A percentile compares a stretch with the other conserved stretches of the same genome.
phyloP scores from a whole-genome alignment of 2,888 invertebrate genomes.

The Empis stercorea region DNA sequence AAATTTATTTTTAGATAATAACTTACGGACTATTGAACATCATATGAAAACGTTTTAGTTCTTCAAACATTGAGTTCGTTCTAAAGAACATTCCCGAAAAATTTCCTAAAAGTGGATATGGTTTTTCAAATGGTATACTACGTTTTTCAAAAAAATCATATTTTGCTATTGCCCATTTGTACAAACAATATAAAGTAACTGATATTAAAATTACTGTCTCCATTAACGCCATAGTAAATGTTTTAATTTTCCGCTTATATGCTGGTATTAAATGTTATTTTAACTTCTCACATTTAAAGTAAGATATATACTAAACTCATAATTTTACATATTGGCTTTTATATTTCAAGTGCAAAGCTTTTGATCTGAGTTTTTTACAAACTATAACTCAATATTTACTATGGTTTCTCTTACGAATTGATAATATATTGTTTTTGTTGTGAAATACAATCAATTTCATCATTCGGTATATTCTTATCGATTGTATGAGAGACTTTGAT shows the following conservation, averaged over 20 bases:
- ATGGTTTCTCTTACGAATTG: too few relatives aligned
- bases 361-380: too few relatives aligned
- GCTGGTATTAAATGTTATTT: neutral
- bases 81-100: conserved; percentile 2
- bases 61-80: conserved; percentile 1
- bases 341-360: neutral
- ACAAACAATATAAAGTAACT: conserved; percentile 10
- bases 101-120: conserved; percentile 23
- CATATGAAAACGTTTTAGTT: too few relatives aligned
- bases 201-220: neutral
- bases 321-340: neutral
- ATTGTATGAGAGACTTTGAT: too few relatives aligned
- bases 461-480: too few relatives aligned
- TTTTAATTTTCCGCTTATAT: too few relatives aligned
- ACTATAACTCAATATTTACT: too few relatives aligned
- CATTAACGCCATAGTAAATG: conserved; percentile 1
- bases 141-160: conserved; percentile 20
- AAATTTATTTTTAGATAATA: too few relatives aligned
- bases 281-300: neutral
- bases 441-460: too few relatives aligned
- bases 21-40: too few relatives aligned
- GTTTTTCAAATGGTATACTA: conserved; percentile 18
- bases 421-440: too few relatives aligned
- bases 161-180: conserved; percentile 22
- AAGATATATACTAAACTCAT: neutral